phyloP scores from a whole-genome alignment of 1,140 invertebrate genomes.

The Drosophila lini region DNA sequence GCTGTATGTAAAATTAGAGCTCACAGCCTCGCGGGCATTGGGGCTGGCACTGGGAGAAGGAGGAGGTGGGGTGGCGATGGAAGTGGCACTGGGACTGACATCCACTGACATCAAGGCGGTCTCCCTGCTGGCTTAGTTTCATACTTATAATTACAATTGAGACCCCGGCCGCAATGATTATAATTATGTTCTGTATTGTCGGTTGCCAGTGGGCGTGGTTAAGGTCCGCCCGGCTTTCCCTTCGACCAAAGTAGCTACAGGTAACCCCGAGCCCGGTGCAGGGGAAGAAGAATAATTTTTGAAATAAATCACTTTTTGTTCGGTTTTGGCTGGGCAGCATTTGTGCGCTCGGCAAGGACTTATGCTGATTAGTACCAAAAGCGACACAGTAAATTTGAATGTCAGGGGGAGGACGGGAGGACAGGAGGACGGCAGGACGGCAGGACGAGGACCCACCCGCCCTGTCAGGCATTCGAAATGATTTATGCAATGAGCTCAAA shows the following conservation, averaged over 20 bases:
- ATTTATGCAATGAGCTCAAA: slow-evolving; percentile 83
- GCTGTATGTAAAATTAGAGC: slow-evolving; percentile 68
- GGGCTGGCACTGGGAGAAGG: background rate
- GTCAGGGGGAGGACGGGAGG: slow-evolving; percentile 30
- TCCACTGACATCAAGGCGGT: slow-evolving; percentile 16
- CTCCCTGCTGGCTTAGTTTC: slow-evolving; percentile 59
- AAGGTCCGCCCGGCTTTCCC: background rate
- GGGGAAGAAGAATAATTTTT: slow-evolving; percentile 41
- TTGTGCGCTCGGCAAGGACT: slow-evolving; percentile 63
- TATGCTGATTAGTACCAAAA: slow-evolving; percentile 80
- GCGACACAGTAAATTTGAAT: slow-evolving; percentile 81
- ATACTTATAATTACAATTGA: slow-evolving; percentile 79
- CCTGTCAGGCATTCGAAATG: slow-evolving; percentile 73
- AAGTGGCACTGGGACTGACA: slow-evolving; percentile 1
- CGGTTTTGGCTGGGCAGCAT: slow-evolving; percentile 45
- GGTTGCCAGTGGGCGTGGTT: slow-evolving; percentile 12
- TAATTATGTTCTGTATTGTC: slow-evolving; percentile 76
- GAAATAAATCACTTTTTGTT: slow-evolving; percentile 76
- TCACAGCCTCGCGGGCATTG: slow-evolving; percentile 71
- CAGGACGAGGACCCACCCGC: background rate
- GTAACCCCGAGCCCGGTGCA: slow-evolving; percentile 32
- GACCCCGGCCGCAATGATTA: slow-evolving; percentile 73
- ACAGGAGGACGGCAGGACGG: background rate
- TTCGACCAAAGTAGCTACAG: slow-evolving; percentile 64
- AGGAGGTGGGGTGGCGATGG: background rate